Evolutionary conservation across 2,113 vertebrate species (phyloP), one percentile per base, ranked within the genome.

Genomic region (Patagioenas fasciata): DNA sequence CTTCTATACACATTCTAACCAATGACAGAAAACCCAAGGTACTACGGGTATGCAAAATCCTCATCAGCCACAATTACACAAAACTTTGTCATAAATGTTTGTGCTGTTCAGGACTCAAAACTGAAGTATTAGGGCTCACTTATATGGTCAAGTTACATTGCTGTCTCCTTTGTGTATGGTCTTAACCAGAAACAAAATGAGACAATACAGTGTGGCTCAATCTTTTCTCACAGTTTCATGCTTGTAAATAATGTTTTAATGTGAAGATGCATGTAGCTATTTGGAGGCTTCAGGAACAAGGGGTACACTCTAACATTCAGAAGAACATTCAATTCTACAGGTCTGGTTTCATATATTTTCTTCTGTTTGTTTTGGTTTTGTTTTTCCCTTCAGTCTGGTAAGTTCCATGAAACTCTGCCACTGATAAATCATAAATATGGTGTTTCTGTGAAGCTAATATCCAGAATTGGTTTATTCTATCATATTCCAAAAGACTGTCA

Each of bases 181-280:
- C 40, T 71, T 62, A 71, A 70, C 2, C 38, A 56, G 15, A 1
- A 40, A 13, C 69, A 85, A 32, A 70, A 29, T 4, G 38, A 72
- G 36, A 65, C 11, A 58, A 57, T 54, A 13, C 6, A 42, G 20
- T 0, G 0, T 32, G 8, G 25, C 11, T 84, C 38, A n/a, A 1
- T 16, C 47, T 84, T 48, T 31, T 53, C 48, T 54, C 24, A 15
- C 17, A 28, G 20, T 38, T 79, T 60, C 7, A 13, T 16, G 7
- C 6, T 32, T 34, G 19, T 11, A 36, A 8, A 3, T 5, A 24
- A 42, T 8, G 2, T n/a, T 89, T 74, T 66, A 50, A 71, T 25
- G 8, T 38, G 42, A 54, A 20, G 20, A 23, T 58, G 19, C 17
- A 12, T 5, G 0, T 11, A 44, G 62, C 2, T 51, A 0, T 23